Percentiles rank a stretch among this genome's conserved stretches.
These are phyloP conservation scores for Pyrocephalus nanus DNA, from an alignment of 2,797 vertebrate genomes.

Conservation along the genomic window DNA sequence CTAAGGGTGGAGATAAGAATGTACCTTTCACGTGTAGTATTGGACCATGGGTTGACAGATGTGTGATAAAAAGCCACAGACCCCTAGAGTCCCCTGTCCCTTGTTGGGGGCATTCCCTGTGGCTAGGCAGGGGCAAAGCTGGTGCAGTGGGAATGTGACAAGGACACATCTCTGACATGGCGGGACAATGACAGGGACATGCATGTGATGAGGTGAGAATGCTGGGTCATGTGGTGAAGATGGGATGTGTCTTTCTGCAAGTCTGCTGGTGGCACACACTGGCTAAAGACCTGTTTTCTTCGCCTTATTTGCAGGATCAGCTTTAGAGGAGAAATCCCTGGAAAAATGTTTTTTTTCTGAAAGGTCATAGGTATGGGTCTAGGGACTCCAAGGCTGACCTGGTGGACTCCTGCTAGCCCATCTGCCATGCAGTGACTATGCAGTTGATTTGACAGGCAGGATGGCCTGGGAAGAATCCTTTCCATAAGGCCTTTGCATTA, in stretches of 20 bases:
- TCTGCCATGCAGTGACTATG: neutral
- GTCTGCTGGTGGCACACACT: neutral
- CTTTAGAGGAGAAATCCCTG: neutral
- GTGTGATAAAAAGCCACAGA: neutral
- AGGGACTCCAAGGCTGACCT: neutral
- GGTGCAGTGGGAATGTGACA: neutral
- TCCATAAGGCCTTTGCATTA: neutral
- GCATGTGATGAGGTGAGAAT: accelerated
- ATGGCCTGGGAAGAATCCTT: neutral
- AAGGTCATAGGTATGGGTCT: neutral
- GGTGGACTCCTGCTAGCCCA: neutral
- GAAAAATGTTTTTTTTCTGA: neutral
- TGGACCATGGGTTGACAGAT: neutral
- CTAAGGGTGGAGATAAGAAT: neutral
- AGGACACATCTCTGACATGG: accelerated
- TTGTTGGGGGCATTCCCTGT: neutral
- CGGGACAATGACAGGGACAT: neutral
- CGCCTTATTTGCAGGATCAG: neutral
- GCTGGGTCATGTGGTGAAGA: neutral
- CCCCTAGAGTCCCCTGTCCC: neutral
- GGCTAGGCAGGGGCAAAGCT: neutral
- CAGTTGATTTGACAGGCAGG: neutral
- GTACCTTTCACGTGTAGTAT: accelerated
- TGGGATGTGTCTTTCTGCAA: neutral
- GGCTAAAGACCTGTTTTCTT: neutral